These are phyloP conservation scores for Congeria kusceri DNA, from an alignment of 2,888 invertebrate genomes.

Conservation along the genomic window DNA sequence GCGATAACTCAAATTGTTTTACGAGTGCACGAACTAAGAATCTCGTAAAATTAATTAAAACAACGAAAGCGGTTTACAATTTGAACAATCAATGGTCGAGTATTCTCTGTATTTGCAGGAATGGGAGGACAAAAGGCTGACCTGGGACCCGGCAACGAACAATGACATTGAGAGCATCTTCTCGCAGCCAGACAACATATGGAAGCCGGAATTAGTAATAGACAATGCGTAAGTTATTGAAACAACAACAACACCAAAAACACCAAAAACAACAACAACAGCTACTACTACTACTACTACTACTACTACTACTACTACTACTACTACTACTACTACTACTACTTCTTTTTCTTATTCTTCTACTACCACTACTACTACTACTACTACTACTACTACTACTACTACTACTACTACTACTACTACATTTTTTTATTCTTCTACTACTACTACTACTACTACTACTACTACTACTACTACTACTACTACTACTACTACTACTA, in stretches of 20 bases:
- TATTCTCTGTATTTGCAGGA: constrained; percentile 5
- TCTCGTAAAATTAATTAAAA: too few species aligned
- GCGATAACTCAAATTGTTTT: too few species aligned
- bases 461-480: constrained; percentile 1
- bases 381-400: constrained; percentile 1
- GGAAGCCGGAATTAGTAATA: constrained; percentile 31
- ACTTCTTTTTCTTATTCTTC: background rate
- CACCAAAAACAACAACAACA: too few species aligned
- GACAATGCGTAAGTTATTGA: constrained; percentile 39
- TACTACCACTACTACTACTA: background rate
- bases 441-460: constrained; percentile 1
- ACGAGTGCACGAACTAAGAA: too few species aligned
- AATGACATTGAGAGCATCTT: constrained; percentile 30
- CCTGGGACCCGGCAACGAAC: constrained; percentile 20
- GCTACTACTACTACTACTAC: background rate
- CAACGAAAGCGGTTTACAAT: too few species aligned
- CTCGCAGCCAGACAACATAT: constrained; percentile 12
- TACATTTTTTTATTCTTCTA: background rate
- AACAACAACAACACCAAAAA: too few species aligned
- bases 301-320: background rate
- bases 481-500: background rate
- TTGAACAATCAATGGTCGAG: too few species aligned
- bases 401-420: constrained; percentile 1
- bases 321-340: background rate
- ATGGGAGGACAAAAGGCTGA: constrained; percentile 20